Base-by-base conservation (phyloP, 2,888 invertebrate genomes). In the Melinaea menophilus region DNA sequence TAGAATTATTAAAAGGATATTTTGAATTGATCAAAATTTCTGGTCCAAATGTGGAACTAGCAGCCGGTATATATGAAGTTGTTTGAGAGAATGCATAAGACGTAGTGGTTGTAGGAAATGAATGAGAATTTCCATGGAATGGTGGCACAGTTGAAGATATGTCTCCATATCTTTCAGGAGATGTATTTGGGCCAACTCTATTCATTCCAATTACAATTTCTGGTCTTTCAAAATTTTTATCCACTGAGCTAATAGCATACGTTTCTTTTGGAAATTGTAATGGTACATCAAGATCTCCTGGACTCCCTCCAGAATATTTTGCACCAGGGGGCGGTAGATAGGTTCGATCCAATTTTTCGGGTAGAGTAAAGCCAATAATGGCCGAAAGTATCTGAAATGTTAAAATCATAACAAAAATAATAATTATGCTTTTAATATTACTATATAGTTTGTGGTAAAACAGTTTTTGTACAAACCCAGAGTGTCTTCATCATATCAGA, bases 291-390 rank as follows among this genome's bases (percentile, higher is more conserved):
- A 83, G 74, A 13, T 76, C 79, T 35, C 75, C 81, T 59, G 77
- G 74, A 2, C 72, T 75, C 11, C 88, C 86, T 55, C 84, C 88
- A 66, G 88, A 68, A 58, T 74, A 77, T 64, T 81, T 75, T 1
- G 85, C 80, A 63, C 82, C 84, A 2, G 82, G 79, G 45, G 89
- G 88, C 60, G 89, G 88, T 46, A 88, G 78, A 56, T 88, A 89
- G 1, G 75, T 79, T 55, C 82, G 75, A 61, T 86, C 82, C 34
- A 88, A 67, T 68, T 87, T 87, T 37, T 86, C 86, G 3, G 80
- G 70, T 22, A 72, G 70, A 13, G 71, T 75, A 61, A 84, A 73
- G 71, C 79, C 76, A 61, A 82, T 46, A 11, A 51, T 22, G 55
- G 74, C 78, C 67, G 70, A 64, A n/a, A 82, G 46, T 37, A 88